A percentile compares a stretch with the other conserved stretches of the same genome.
Conservation (phyloP, 2,797 vertebrate genomes). For the Arrhamphus sclerolepis region DNA sequence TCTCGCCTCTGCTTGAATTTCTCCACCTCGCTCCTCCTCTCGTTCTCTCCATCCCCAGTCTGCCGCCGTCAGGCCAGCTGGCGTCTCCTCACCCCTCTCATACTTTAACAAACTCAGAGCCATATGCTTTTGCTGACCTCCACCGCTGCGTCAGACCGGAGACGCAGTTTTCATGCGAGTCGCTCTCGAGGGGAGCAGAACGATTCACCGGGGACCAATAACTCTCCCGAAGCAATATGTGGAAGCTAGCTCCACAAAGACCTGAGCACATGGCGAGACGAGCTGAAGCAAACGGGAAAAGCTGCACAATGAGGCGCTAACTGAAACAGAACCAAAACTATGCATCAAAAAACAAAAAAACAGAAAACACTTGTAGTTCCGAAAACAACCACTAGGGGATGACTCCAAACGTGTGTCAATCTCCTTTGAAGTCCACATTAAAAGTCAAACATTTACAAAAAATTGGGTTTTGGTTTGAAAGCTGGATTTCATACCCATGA, state of each 20-base stretch:
- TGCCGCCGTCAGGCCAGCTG: constrained; percentile 49
- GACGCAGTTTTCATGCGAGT: constrained; percentile 35
- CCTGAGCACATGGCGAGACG: not conserved
- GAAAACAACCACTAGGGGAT: too few species aligned
- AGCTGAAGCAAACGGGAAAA: not conserved
- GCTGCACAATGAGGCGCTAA: too few species aligned
- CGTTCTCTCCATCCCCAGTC: constrained; percentile 7
- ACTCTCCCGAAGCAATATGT: constrained; percentile 35
- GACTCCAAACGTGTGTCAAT: too few species aligned
- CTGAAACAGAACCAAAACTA: too few species aligned
- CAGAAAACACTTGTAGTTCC: too few species aligned
- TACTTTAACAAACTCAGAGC: constrained; percentile 21
- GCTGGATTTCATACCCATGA: too few species aligned
- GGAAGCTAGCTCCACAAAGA: constrained; percentile 11
- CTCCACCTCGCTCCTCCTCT: not conserved
- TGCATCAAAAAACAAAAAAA: too few species aligned
- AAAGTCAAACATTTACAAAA: too few species aligned
- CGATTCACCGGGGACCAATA: constrained; percentile 37
- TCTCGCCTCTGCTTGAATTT: constrained; percentile 5
- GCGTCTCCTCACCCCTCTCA: constrained; percentile 19
- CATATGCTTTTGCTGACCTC: constrained; percentile 59
- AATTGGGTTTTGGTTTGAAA: too few species aligned
- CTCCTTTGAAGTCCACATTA: too few species aligned
- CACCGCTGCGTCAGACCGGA: constrained; percentile 40
- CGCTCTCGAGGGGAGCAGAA: constrained; percentile 36